These are phyloP conservation scores for Damaliscus lunatus DNA, from an alignment of 2,113 vertebrate genomes.

Conservation along the genomic window DNA sequence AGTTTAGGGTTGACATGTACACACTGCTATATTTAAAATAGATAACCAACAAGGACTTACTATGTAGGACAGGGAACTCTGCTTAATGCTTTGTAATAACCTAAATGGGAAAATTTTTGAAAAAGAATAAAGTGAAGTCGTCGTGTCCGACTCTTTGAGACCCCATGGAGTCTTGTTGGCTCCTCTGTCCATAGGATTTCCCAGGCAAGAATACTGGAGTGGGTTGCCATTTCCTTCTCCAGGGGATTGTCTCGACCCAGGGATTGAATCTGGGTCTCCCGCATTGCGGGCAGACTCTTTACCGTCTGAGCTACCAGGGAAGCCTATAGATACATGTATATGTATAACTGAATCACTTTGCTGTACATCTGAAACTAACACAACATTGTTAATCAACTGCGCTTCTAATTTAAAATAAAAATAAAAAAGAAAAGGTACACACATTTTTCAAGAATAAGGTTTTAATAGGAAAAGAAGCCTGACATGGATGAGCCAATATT, in stretches of 20 bases:
- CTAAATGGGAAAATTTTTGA: background rate
- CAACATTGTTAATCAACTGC: background rate
- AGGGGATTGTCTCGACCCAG: background rate
- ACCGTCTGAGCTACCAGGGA: background rate
- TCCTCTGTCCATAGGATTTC: background rate
- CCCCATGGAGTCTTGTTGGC: background rate
- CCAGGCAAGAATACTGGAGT: background rate
- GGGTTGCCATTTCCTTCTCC: background rate
- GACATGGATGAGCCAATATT: background rate
- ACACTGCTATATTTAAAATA: background rate
- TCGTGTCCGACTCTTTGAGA: background rate
- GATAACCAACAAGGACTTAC: background rate
- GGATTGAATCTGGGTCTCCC: background rate
- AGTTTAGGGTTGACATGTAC: background rate
- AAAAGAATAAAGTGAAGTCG: background rate
- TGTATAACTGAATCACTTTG: background rate
- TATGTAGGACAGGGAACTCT: background rate
- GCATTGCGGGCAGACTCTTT: background rate
- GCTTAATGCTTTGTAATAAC: background rate
- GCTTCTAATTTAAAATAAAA: background rate
- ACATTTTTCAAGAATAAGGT: background rate
- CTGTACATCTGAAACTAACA: background rate
- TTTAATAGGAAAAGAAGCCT: slow-evolving; percentile 18
- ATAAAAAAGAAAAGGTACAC: background rate
- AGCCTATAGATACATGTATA: background rate